Evolutionary conservation across 2,888 invertebrate species (phyloP), one percentile per base, ranked within the genome.

Genomic region (Lutraria lutraria): DNA sequence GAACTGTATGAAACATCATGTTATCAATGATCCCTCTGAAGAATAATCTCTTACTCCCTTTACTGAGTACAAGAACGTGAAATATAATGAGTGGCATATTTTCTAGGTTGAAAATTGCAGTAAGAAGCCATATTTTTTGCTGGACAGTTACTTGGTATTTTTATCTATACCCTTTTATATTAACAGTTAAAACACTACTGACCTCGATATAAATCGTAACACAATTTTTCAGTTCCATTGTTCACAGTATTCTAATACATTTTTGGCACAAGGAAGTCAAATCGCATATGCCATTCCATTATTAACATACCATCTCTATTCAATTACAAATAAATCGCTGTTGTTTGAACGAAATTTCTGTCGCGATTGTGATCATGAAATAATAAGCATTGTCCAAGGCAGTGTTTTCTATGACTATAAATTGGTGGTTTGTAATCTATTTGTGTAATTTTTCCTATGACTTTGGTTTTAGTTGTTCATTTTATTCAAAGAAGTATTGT

Each of bases 161-260:
- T 13, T 53, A 8, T 43, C 34, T 19, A 19, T 60, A 83, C 31
- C 63, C 83, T 25, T 34, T 25, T 12, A 83, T 25, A 31, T 63
- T 63, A 34, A 83, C 43, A 21, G 83, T 63, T 53, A 83, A 63
- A 63, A 63, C 60, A 19, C 83, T 63, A 25, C 83, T 83, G 15
- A 83, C 83, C 63, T 83, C 83, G 43, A 83, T 83, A 60, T 63
- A 83, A 83, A 19, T 83, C 63, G 34, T 31, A 29, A 31, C 63
- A 83, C 13, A 83, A 60, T 31, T 60, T 83, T 34, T 29, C 60
- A 56, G 31, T 54, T 60, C 21, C 21, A 34, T 2, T 31, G 16
- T 6, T 63, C 63, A 12, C 56, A 60, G n/a, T 60, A 25, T n/a
- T 68, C 16, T 83, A 83, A 83, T 83, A 83, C 54, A 34, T 53